These are phyloP conservation scores for Panagrolaimus sp. DNA, from an alignment of 1,140 invertebrate species.

Conservation along the genomic window DNA sequence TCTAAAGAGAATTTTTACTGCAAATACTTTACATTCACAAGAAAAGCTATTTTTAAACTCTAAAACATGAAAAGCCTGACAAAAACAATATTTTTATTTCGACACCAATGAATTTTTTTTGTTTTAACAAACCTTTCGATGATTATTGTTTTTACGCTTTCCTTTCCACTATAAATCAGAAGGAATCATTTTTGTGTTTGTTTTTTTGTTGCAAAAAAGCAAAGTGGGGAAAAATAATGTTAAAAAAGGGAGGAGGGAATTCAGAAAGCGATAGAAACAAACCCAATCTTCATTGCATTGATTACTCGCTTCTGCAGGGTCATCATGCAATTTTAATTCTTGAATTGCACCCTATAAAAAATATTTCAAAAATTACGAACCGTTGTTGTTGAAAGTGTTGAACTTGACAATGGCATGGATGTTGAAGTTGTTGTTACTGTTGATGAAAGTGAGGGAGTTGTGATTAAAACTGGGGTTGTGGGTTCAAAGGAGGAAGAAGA, in stretches of 20 bases:
- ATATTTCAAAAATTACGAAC: neutral
- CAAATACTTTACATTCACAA: no score
- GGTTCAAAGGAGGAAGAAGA: neutral
- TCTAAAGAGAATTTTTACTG: no score
- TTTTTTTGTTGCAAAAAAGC: neutral
- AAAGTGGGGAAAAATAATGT: neutral
- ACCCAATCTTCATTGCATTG: slow-evolving; percentile 65
- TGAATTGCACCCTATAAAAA: slow-evolving; percentile 71
- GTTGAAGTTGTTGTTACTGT: neutral
- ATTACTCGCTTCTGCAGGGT: slow-evolving; percentile 68
- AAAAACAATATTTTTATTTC: no score
- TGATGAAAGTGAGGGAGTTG: neutral
- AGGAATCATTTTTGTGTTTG: neutral
- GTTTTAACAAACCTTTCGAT: no score
- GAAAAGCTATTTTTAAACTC: no score
- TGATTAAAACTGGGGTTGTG: neutral
- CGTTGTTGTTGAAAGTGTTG: neutral
- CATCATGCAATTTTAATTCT: slow-evolving; percentile 70
- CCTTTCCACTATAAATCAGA: neutral
- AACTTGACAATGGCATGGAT: slow-evolving; percentile 1
- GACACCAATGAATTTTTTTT: no score
- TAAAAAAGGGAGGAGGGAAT: neutral
- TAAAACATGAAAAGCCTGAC: no score
- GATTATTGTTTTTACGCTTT: neutral
- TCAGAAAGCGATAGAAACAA: neutral